Conservation (phyloP, 2,888 invertebrate genomes). For the Himalopsyche anomala region DNA sequence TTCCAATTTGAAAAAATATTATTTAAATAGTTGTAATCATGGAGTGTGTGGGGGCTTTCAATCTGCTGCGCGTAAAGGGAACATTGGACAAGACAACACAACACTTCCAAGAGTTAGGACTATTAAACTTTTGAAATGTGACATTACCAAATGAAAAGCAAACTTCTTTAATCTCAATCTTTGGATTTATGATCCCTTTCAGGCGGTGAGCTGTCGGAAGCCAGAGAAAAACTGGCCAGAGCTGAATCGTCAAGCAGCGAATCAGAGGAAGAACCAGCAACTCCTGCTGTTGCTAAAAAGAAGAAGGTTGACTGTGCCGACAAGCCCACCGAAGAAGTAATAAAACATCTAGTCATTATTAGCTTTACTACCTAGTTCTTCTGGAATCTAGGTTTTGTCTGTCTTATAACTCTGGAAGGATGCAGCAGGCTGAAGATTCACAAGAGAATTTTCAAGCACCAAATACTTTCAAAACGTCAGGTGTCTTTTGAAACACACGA, state of each 20-base stretch:
- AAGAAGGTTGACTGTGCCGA: slow-evolving; percentile 74
- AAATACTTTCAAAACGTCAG: too few relatives aligned
- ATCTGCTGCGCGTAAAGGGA: too few relatives aligned
- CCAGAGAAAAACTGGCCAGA: slow-evolving; percentile 89
- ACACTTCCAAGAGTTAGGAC: too few relatives aligned
- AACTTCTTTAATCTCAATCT: too few relatives aligned
- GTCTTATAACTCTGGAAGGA: background rate
- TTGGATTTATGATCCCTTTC: background rate
- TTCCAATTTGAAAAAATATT: too few relatives aligned
- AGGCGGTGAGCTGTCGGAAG: slow-evolving; percentile 88
- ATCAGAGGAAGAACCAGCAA: slow-evolving; percentile 83
- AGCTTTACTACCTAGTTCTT: too few relatives aligned
- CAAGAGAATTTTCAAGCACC: background rate
- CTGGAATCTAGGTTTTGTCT: background rate
- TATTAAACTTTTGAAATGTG: too few relatives aligned
- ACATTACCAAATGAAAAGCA: too few relatives aligned
- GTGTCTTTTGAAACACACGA: too few relatives aligned
- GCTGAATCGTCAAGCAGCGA: slow-evolving; percentile 90
- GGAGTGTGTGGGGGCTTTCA: too few relatives aligned
- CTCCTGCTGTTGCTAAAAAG: slow-evolving; percentile 74
- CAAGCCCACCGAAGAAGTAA: slow-evolving; percentile 81
- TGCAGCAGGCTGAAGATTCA: background rate
- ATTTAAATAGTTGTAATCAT: too few relatives aligned
- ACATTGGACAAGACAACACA: too few relatives aligned
- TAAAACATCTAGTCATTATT: slow-evolving; percentile 45